phyloP scores from a whole-genome alignment of 2,888 invertebrate species.

The Cordilura impudica region DNA sequence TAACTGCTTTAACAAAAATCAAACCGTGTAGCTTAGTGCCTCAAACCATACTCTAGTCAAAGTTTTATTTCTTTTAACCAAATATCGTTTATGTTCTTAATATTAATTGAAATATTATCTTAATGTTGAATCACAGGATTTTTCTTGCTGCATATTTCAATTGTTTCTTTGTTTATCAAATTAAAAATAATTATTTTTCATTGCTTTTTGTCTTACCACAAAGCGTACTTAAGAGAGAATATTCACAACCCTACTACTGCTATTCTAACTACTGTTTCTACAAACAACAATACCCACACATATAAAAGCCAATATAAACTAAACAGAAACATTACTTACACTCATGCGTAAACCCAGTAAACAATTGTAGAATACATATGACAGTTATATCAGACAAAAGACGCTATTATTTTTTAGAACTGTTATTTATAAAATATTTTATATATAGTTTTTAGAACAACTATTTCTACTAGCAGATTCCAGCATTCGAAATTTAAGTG shows the following conservation, averaged over 20 bases:
- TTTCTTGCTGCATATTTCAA: conserved; percentile 26
- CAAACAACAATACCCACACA: conserved; percentile 3
- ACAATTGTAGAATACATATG: not conserved
- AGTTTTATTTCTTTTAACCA: conserved; percentile 17
- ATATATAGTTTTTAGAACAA: too few species aligned
- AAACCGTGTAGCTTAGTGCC: too few species aligned
- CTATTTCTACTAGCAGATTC: too few species aligned
- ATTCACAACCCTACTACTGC: not conserved
- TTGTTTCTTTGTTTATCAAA: conserved; percentile 28
- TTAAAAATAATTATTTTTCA: conserved; percentile 19
- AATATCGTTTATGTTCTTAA: conserved; percentile 25
- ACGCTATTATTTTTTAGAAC: too few species aligned
- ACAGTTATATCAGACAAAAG: too few species aligned
- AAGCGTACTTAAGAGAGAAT: conserved; percentile 32
- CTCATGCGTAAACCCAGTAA: conserved; percentile 14
- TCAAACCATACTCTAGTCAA: not conserved
- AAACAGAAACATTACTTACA: conserved; percentile 37
- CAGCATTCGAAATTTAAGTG: too few species aligned
- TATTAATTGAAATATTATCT: conserved; percentile 59
- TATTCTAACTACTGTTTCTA: not conserved
- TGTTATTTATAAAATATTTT: too few species aligned
- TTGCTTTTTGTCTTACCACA: conserved; percentile 22
- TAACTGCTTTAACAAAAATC: too few species aligned
- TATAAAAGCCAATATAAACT: conserved; percentile 11
- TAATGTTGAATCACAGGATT: conserved; percentile 39